These are phyloP conservation scores for Poecile atricapillus DNA, from an alignment of 2,113 vertebrate genomes.

Conservation along the genomic window DNA sequence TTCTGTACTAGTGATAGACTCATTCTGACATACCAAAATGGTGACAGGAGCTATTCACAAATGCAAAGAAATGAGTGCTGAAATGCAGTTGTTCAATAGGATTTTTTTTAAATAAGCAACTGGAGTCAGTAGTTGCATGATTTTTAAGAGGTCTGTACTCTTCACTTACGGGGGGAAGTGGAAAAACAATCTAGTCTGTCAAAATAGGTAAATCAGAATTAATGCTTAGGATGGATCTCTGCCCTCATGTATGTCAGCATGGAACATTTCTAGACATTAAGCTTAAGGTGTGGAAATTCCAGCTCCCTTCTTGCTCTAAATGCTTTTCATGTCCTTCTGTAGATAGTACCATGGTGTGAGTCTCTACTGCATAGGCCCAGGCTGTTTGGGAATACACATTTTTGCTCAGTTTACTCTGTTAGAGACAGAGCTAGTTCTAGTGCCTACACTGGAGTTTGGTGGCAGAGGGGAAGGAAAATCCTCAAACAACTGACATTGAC, in stretches of 20 bases:
- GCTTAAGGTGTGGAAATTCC: background rate
- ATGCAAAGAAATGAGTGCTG: background rate
- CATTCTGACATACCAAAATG: background rate
- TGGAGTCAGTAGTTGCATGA: background rate
- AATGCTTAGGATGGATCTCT: background rate
- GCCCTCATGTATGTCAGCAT: accelerated
- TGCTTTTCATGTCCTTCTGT: background rate
- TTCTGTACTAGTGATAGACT: background rate
- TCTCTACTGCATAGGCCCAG: background rate
- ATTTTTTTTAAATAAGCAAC: background rate
- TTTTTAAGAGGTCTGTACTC: background rate
- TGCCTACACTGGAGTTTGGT: accelerated
- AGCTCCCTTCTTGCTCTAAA: background rate
- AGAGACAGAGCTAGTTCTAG: background rate
- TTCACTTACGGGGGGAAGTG: background rate
- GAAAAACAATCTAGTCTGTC: background rate
- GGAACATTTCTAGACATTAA: background rate
- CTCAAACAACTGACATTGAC: background rate
- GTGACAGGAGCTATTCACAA: background rate
- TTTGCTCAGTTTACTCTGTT: background rate
- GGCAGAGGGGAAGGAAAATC: background rate
- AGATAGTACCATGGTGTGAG: background rate
- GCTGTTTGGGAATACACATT: background rate
- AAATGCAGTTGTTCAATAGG: background rate
- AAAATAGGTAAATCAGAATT: background rate